Percentiles rank a stretch among this genome's conserved stretches.
phyloP scores from a whole-genome alignment of 2,113 vertebrate species.

The Psilopogon haemacephalus region DNA sequence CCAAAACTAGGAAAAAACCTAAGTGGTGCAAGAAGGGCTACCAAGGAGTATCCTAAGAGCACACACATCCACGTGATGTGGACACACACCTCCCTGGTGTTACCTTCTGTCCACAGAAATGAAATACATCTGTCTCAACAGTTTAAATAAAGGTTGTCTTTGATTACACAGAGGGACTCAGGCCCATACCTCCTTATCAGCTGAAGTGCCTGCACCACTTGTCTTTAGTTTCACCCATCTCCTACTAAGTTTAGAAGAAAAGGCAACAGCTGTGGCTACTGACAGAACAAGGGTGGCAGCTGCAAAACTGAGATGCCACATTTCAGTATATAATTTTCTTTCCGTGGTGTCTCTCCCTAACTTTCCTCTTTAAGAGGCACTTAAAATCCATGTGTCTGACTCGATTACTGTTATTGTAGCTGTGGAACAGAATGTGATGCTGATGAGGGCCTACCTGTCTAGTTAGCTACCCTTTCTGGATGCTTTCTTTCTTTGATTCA shows the following conservation, averaged over 20 bases:
- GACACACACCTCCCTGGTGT: not conserved
- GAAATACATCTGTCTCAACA: not conserved
- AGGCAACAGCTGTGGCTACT: slow-evolving; percentile 38
- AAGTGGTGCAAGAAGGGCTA: not conserved
- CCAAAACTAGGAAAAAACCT: not conserved
- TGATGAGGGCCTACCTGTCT: slow-evolving; percentile 71
- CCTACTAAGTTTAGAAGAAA: slow-evolving; percentile 54
- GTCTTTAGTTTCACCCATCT: not conserved
- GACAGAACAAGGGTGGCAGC: slow-evolving; percentile 57
- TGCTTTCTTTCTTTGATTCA: slow-evolving; percentile 61
- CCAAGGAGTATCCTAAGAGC: accelerated
- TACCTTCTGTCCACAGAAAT: not conserved
- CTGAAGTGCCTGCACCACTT: not conserved
- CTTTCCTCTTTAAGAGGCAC: slow-evolving; percentile 67
- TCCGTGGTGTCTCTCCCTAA: slow-evolving; percentile 58
- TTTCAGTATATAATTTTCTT: slow-evolving; percentile 54
- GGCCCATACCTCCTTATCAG: not conserved
- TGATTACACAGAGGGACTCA: not conserved
- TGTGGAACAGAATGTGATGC: slow-evolving; percentile 34
- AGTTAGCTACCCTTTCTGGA: slow-evolving; percentile 62
- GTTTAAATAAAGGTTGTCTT: not conserved
- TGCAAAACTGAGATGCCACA: slow-evolving; percentile 47
- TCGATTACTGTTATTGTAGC: slow-evolving; percentile 66
- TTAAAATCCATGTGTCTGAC: slow-evolving; percentile 72
- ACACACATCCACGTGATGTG: not conserved